Conservation (phyloP, 2,113 vertebrate species). For the Pangasianodon gigas region DNA sequence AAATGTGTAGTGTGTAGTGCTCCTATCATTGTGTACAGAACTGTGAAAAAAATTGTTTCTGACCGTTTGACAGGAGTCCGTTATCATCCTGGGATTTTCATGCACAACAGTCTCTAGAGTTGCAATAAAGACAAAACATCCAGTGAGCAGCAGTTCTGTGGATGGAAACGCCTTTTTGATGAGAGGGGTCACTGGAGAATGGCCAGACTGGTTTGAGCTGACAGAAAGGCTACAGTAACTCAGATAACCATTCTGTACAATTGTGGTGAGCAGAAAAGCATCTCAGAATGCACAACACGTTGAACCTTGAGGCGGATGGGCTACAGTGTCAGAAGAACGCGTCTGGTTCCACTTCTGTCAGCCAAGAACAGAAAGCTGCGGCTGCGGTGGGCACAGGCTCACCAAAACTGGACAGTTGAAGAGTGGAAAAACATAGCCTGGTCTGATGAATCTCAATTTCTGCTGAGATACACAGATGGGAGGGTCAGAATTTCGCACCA, state of each 20-base stretch:
- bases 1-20: too few relatives aligned
- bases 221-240: neutral
- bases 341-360: neutral
- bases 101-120: too few relatives aligned
- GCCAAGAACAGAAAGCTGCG: neutral
- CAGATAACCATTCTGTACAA: neutral
- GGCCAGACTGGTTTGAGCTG: neutral
- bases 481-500: too few relatives aligned
- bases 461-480: too few relatives aligned
- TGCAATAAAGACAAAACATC: too few relatives aligned
- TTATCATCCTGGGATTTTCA: neutral
- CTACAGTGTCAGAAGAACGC: neutral
- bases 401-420: neutral
- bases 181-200: neutral
- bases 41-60: neutral
- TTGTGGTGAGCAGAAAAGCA: neutral
- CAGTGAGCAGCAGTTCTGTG: neutral
- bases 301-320: neutral
- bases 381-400: neutral
- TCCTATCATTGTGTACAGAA: neutral
- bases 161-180: neutral
- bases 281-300: neutral
- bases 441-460: neutral
- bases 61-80: neutral
- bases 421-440: neutral